Evolutionary conservation across 2,888 invertebrate species (phyloP).

Genomic region (Megaustenia siamemsis): DNA sequence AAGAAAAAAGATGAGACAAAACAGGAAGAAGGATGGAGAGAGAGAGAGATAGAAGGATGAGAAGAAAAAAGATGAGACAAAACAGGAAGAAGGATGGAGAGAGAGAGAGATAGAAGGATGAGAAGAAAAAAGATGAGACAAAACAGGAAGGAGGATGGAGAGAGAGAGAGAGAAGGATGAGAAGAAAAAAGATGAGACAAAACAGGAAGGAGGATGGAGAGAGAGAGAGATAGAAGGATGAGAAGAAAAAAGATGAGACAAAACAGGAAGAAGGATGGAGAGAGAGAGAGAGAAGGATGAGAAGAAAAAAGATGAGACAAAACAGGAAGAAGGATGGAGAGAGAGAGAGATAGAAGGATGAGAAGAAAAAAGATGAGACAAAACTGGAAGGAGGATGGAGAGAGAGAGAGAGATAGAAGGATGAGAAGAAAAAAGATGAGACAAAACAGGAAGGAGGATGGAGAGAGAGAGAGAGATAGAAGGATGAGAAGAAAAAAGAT

Average conservation of each 20-base stretch:
- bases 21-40: no score
- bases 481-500: neutral
- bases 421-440: constrained; percentile 14
- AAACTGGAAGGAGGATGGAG: no score
- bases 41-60: neutral
- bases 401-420: neutral
- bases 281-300: neutral
- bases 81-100: constrained; percentile 31
- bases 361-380: no score
- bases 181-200: no score
- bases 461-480: constrained; percentile 28
- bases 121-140: neutral
- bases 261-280: no score
- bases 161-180: no score
- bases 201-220: no score
- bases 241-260: no score
- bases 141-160: constrained; percentile 27
- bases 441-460: neutral
- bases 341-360: no score
- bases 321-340: no score
- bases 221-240: no score
- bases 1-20: no score
- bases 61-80: neutral
- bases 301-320: neutral
- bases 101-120: constrained; percentile 34